These are phyloP conservation scores for Porites divaricata DNA, from an alignment of 92 coral and sea anemone species.

Conservation along the genomic window DNA sequence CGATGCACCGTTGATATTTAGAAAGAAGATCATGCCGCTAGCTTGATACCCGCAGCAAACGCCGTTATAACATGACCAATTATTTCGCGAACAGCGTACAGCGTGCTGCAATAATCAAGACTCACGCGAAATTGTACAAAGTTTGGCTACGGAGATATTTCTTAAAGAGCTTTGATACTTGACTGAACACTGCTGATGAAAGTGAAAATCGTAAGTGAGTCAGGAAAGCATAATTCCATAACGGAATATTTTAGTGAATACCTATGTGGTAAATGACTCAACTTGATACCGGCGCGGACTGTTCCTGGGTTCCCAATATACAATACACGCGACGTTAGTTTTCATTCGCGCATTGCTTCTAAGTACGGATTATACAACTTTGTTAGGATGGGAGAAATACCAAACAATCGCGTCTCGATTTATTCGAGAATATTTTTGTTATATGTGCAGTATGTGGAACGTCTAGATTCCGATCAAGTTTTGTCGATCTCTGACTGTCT, in stretches of 20 bases:
- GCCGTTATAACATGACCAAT: background rate
- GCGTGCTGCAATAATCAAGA: background rate
- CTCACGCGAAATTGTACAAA: background rate
- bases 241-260: conserved; percentile 17
- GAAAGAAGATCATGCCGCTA: background rate
- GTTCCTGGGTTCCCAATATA: background rate
- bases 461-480: conserved; percentile 40
- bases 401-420: background rate
- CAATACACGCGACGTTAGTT: background rate
- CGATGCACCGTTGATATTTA: background rate
- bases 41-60: background rate
- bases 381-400: background rate
- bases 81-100: background rate
- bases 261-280: background rate
- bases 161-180: conserved; percentile 20
- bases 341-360: background rate
- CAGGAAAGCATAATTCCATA: conserved; percentile 10
- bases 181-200: conserved; percentile 7
- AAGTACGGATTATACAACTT: background rate
- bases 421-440: background rate
- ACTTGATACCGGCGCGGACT: background rate
- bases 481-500: background rate
- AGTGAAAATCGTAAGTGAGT: background rate
- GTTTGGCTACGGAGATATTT: background rate
- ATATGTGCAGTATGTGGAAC: background rate